Evolutionary conservation across 2,113 vertebrate genomes (phyloP).

Genomic region (Chaetura pelagica): DNA sequence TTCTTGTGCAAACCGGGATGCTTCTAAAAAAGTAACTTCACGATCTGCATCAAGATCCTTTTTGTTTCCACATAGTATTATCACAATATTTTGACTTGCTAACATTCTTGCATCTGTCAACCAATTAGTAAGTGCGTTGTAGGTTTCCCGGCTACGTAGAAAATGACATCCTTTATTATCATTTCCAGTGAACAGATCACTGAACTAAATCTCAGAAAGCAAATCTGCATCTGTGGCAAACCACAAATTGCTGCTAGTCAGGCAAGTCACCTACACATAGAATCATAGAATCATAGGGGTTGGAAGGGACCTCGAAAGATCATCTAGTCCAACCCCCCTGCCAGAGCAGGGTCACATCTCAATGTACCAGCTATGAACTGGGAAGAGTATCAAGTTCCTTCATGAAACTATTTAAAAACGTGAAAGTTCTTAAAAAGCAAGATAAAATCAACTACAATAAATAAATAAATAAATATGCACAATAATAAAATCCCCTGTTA

Average conservation of each 20-base stretch:
- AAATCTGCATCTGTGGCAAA: not conserved
- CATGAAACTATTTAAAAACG: not conserved
- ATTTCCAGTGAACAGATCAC: not conserved
- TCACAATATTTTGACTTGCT: conserved; percentile 83
- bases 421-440: not conserved
- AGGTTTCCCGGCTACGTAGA: conserved; percentile 80
- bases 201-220: not conserved
- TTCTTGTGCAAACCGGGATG: conserved; percentile 83
- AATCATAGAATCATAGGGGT: no score
- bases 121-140: conserved; percentile 86
- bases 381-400: not conserved
- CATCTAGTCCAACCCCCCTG: no score
- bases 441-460: not conserved
- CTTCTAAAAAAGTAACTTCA: conserved; percentile 83
- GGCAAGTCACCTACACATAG: not conserved
- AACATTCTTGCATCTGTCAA: conserved; percentile 84
- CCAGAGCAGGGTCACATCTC: no score
- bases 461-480: not conserved
- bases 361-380: not conserved
- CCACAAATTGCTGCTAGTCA: not conserved
- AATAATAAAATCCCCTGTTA: not conserved
- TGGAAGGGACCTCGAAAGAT: no score
- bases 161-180: conserved; percentile 55
- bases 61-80: conserved; percentile 84
- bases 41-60: conserved; percentile 83